Conservation (phyloP, 35 echinoderm and acorn worm genomes). For the Acanthaster planci region DNA sequence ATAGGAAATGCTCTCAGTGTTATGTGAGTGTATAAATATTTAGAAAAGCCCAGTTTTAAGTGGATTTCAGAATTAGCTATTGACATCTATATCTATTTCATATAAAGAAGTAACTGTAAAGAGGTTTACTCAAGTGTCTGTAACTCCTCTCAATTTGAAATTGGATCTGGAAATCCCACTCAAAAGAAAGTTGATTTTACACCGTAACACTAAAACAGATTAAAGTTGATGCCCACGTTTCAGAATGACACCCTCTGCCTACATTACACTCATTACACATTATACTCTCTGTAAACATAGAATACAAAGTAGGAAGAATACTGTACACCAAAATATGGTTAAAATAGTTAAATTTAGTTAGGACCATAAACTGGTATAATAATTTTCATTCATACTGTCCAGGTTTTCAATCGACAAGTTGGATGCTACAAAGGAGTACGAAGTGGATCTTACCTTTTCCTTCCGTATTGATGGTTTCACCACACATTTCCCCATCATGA, state of each 20-base stretch:
- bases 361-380: neutral
- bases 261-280: neutral
- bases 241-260: neutral
- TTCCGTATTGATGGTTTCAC: neutral
- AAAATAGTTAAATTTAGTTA: neutral
- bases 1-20: neutral
- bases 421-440: conserved; percentile 1
- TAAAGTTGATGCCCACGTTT: neutral
- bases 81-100: neutral
- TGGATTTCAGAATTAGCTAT: neutral
- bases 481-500: conserved; percentile 9
- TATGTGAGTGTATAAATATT: neutral
- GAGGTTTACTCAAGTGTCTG: neutral
- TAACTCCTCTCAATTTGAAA: neutral
- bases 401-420: conserved; percentile 34
- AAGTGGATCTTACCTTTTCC: neutral
- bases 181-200: neutral
- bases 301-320: no score
- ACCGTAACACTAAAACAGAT: neutral
- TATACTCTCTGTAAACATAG: neutral
- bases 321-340: neutral
- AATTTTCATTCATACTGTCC: neutral
- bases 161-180: neutral
- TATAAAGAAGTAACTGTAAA: neutral
- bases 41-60: neutral